Conservation (phyloP, 2,888 invertebrate species). For the Hypercompe scribonia region DNA sequence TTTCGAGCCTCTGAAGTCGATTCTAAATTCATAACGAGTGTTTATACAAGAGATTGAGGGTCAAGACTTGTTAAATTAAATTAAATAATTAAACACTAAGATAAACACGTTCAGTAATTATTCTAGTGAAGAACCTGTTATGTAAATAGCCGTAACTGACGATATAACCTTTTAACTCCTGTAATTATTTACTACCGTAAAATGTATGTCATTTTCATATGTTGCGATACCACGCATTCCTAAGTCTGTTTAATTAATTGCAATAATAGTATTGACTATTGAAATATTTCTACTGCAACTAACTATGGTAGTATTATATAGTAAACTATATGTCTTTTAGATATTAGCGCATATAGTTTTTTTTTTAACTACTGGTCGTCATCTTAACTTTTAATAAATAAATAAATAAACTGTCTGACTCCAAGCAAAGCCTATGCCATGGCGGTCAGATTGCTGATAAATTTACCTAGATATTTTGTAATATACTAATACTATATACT, state of each 20-base stretch:
- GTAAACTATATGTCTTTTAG: not conserved
- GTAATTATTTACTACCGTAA: slow-evolving; percentile 46
- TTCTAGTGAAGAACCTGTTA: slow-evolving; percentile 19
- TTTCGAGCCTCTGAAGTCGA: not conserved
- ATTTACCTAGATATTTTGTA: too few relatives aligned
- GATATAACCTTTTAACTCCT: slow-evolving; percentile 48
- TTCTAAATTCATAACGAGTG: not conserved
- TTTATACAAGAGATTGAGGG: not conserved
- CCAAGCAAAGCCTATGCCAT: too few relatives aligned
- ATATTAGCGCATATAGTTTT: too few relatives aligned
- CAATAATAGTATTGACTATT: slow-evolving; percentile 4
- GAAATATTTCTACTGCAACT: not conserved
- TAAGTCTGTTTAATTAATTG: slow-evolving; percentile 34
- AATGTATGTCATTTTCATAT: slow-evolving; percentile 48
- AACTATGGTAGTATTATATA: not conserved
- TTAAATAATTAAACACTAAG: slow-evolving; percentile 17
- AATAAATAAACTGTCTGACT: too few relatives aligned
- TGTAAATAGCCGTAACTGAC: slow-evolving; percentile 51
- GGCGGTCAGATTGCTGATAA: too few relatives aligned
- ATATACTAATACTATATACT: too few relatives aligned
- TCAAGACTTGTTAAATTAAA: not conserved
- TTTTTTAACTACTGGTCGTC: too few relatives aligned
- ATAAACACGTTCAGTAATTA: not conserved
- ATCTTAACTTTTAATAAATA: too few relatives aligned
- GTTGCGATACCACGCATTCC: slow-evolving; percentile 36